Conservation (phyloP, 2,888 invertebrate genomes). For the Caenorhabditis sulstoni region DNA sequence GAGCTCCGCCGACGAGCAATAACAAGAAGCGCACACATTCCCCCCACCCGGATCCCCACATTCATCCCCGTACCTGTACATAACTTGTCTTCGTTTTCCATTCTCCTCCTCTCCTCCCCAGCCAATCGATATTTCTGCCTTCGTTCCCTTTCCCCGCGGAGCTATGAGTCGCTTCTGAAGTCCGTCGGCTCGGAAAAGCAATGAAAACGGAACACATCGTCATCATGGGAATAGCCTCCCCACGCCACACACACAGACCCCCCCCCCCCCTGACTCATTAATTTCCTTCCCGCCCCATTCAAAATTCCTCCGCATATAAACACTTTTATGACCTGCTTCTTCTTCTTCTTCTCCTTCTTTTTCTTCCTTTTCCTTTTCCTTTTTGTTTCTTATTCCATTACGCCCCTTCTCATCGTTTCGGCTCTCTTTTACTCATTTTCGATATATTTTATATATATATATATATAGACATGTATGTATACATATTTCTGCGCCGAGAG, state of each 20-base stretch:
- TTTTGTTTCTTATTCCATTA: too few relatives aligned
- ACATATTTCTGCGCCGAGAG: too few relatives aligned
- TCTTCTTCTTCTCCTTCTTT: not conserved
- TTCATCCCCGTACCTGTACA: constrained; percentile 26
- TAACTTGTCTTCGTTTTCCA: constrained; percentile 21
- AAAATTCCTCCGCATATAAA: not conserved
- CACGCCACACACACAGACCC: not conserved
- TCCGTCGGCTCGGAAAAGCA: constrained; percentile 4
- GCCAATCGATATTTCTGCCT: constrained; percentile 1
- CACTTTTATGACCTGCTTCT: not conserved
- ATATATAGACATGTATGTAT: too few relatives aligned
- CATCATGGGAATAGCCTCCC: not conserved
- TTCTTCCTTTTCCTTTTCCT: not conserved
- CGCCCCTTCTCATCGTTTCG: too few relatives aligned
- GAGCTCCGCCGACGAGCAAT: constrained; percentile 51
- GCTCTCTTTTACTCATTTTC: too few relatives aligned
- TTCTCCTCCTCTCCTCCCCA: not conserved
- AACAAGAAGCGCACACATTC: too few relatives aligned
- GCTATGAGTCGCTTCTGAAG: constrained; percentile 32
- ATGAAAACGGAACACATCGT: not conserved
- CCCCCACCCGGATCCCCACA: too few relatives aligned
- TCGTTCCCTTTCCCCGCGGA: not conserved
- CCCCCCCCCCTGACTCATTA: too few relatives aligned
- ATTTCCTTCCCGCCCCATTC: too few relatives aligned
- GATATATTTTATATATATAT: too few relatives aligned